Conservation (phyloP, 92 coral and sea anemone genomes). For the Metridium senile region DNA sequence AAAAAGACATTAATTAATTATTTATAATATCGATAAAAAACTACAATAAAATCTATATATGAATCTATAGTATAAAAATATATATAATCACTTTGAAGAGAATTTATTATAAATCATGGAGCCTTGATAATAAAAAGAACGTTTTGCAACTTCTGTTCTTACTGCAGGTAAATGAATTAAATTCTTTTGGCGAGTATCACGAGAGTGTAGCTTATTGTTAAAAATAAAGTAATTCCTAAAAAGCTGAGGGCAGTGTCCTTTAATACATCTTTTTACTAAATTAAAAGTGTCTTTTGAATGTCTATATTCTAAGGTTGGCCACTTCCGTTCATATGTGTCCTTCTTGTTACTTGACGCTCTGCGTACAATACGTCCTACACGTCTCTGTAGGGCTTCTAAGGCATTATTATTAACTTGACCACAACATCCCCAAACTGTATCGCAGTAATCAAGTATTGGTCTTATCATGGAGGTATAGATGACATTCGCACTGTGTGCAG, state of each 20-base stretch:
- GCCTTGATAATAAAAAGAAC: constrained; percentile 7
- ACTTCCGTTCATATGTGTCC: no score
- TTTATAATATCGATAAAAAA: no score
- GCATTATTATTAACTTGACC: constrained; percentile 32
- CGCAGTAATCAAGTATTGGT: constrained; percentile 51
- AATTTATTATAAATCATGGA: constrained; percentile 1
- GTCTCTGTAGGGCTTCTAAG: constrained; percentile 37
- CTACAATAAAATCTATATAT: no score
- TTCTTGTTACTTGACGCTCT: constrained; percentile 12
- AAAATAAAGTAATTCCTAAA: constrained; percentile 2
- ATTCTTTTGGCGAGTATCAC: background rate
- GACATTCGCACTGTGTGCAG: constrained; percentile 34
- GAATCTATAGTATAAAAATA: no score
- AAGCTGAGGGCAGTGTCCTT: background rate
- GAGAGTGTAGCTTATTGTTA: background rate
- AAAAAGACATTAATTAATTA: no score
- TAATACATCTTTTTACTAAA: constrained; percentile 2
- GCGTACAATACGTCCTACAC: constrained; percentile 26
- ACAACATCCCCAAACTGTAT: constrained; percentile 52
- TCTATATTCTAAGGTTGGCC: no score
- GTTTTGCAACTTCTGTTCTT: background rate
- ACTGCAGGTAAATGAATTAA: constrained; percentile 1
- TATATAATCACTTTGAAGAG: no score
- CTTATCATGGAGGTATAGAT: constrained; percentile 39
- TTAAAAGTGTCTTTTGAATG: no score